Percentiles rank a stretch among this genome's conserved stretches.
Evolutionary conservation across 2,888 invertebrate genomes (phyloP).

Genomic region (Sphaerophoria taeniata): DNA sequence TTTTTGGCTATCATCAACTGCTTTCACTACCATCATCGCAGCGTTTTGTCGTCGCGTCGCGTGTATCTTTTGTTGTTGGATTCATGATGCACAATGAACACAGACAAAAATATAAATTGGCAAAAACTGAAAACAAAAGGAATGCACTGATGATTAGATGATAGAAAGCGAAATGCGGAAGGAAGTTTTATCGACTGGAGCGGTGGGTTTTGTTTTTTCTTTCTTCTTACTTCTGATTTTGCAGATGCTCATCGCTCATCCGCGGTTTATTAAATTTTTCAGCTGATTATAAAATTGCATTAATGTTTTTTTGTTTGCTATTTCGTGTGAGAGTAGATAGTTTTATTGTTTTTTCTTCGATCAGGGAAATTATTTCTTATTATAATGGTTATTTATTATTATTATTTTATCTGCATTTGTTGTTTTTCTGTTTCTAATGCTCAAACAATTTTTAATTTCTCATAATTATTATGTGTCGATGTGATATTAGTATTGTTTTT

Average conservation of each 20-base stretch:
- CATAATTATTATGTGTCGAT: slow-evolving; percentile 58
- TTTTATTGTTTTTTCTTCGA: slow-evolving; percentile 40
- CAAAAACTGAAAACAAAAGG: slow-evolving; percentile 34
- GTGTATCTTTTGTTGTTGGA: slow-evolving; percentile 14
- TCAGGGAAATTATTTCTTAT: slow-evolving; percentile 59
- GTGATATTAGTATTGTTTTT: slow-evolving; percentile 31
- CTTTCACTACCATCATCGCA: slow-evolving; percentile 19
- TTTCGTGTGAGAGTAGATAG: slow-evolving; percentile 24
- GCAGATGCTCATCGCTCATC: slow-evolving; percentile 57
- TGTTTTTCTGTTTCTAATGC: slow-evolving; percentile 4
- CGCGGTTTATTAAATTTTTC: slow-evolving; percentile 61
- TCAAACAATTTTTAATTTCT: slow-evolving; percentile 45
- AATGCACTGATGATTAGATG: slow-evolving; percentile 67
- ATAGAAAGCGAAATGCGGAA: slow-evolving; percentile 75
- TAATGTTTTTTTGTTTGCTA: slow-evolving; percentile 40
- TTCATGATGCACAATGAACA: slow-evolving; percentile 24
- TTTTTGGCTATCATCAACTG: slow-evolving; percentile 25
- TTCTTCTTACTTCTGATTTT: slow-evolving; percentile 11
- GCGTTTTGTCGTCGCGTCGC: background rate
- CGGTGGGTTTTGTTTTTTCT: slow-evolving; percentile 47
- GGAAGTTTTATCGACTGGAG: slow-evolving; percentile 69
- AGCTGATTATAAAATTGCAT: slow-evolving; percentile 70
- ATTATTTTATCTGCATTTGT: background rate
- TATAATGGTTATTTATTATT: background rate
- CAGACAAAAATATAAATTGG: slow-evolving; percentile 12